These are phyloP conservation scores for Drosophila mercatorum DNA, from an alignment of 2,888 invertebrate genomes.

Conservation along the genomic window DNA sequence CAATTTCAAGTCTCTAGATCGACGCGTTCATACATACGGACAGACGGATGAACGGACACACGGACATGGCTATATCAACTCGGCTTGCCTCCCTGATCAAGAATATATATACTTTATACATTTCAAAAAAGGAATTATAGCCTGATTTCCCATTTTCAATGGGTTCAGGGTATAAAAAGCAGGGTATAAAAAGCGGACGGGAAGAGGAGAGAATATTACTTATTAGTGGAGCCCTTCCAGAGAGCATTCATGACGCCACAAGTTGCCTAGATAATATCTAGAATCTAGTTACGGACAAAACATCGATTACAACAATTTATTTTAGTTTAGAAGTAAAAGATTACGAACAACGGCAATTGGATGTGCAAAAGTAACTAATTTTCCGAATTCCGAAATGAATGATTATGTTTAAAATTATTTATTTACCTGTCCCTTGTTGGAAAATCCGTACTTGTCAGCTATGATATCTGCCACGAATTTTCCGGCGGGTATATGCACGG, in stretches of 20 bases:
- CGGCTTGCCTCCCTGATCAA: too few relatives aligned
- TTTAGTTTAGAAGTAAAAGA: not conserved
- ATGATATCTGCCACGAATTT: conserved; percentile 90
- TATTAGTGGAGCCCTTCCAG: not conserved
- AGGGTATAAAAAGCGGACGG: not conserved
- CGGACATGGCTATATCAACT: too few relatives aligned
- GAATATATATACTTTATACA: too few relatives aligned
- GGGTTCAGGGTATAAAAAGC: not conserved
- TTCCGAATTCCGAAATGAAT: not conserved
- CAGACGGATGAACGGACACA: too few relatives aligned
- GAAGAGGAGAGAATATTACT: not conserved
- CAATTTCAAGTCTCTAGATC: too few relatives aligned
- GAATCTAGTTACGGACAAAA: not conserved
- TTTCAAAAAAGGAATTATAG: too few relatives aligned
- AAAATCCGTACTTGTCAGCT: conserved; percentile 93
- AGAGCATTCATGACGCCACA: not conserved
- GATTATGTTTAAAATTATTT: not conserved
- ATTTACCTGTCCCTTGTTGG: conserved; percentile 94
- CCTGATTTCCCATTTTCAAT: too few relatives aligned
- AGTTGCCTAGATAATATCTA: not conserved
- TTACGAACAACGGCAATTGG: not conserved
- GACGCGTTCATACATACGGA: too few relatives aligned
- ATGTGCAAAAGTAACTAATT: not conserved
- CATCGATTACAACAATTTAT: not conserved
- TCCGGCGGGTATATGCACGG: conserved; percentile 92